A percentile compares a stretch with the other conserved stretches of the same genome.
Evolutionary conservation across 1,140 invertebrate genomes (phyloP).

Genomic region (Stegodyphus mimosarum): DNA sequence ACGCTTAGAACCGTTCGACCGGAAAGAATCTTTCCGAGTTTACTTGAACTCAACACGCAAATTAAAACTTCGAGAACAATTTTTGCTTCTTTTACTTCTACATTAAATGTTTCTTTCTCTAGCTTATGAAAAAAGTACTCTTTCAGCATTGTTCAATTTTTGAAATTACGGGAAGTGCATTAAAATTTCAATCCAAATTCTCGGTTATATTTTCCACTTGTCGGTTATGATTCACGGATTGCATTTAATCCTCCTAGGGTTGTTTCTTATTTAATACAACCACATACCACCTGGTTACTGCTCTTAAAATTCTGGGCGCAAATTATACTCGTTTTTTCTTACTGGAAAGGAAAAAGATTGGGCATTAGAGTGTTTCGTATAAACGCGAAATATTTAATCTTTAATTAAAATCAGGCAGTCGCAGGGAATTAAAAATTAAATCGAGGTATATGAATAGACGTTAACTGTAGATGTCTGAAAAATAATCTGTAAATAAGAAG

Average conservation of each 20-base stretch:
- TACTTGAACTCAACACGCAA: conserved; percentile 12
- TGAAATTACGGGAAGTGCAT: conserved; percentile 47
- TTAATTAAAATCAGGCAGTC: conserved; percentile 36
- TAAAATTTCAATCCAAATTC: conserved; percentile 51
- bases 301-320: conserved; percentile 4
- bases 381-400: conserved; percentile 45
- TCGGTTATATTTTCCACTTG: conserved; percentile 16
- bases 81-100: conserved; percentile 25
- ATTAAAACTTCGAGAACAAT: conserved; percentile 36
- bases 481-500: conserved; percentile 10
- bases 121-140: background rate
- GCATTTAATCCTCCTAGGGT: conserved; percentile 28
- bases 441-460: background rate
- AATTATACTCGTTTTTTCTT: background rate
- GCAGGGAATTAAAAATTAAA: conserved; percentile 6
- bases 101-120: conserved; percentile 2
- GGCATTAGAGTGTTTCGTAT: conserved; percentile 6
- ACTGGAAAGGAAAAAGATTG: background rate
- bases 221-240: conserved; percentile 15
- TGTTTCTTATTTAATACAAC: conserved; percentile 9
- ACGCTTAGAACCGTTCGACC: conserved; percentile 20
- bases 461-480: background rate
- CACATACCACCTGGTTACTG: conserved; percentile 30
- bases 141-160: conserved; percentile 31
- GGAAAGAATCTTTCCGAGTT: conserved; percentile 36